phyloP scores from a whole-genome alignment of 2,113 vertebrate species.

The Mormoops blainvillei region DNA sequence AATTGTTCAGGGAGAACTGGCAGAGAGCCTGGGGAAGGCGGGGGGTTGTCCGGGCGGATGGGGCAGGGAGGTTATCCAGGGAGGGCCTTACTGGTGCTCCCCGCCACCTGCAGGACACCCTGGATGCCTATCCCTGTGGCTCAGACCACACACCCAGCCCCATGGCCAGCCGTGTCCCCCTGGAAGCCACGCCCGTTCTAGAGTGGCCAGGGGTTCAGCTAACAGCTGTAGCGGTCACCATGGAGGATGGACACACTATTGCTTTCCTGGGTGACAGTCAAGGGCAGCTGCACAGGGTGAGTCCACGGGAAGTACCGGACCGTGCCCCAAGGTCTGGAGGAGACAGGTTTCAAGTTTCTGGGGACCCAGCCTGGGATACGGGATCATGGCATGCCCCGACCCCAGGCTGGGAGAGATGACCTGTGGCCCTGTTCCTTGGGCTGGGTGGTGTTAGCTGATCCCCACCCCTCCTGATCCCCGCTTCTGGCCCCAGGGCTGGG shows the following conservation, averaged over 20 bases:
- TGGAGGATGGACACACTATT: slow-evolving; percentile 88
- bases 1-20: neutral
- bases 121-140: slow-evolving; percentile 95
- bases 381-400: neutral
- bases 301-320: neutral
- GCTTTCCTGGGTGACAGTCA: slow-evolving; percentile 94
- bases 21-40: neutral
- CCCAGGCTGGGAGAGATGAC: neutral
- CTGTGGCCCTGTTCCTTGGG: neutral
- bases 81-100: neutral
- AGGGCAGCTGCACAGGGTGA: slow-evolving; percentile 93
- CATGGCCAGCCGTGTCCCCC: slow-evolving; percentile 90
- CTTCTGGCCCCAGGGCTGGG: neutral
- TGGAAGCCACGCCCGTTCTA: slow-evolving; percentile 87
- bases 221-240: slow-evolving; percentile 91
- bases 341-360: neutral
- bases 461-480: neutral
- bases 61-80: neutral
- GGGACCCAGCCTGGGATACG: neutral
- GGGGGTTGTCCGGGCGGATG: neutral
- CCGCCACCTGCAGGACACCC: slow-evolving; percentile 85
- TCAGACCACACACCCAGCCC: slow-evolving; percentile 98
- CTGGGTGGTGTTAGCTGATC: neutral
- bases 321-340: neutral
- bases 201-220: slow-evolving; percentile 89